Conservation (phyloP, 1,140 invertebrate genomes). For the Spodoptera litura region DNA sequence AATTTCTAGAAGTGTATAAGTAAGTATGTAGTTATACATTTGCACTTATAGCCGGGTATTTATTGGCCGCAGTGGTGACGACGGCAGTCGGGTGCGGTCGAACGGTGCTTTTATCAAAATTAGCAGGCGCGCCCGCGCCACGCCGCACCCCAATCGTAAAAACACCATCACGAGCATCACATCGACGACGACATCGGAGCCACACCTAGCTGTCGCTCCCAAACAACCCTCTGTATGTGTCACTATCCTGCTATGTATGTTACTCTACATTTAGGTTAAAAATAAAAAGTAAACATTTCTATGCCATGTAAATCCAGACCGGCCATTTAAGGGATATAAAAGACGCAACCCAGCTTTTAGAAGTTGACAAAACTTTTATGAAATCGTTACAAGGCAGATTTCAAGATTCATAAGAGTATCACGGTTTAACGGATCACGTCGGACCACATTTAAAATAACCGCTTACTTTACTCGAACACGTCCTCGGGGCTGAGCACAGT, state of each 20-base stretch:
- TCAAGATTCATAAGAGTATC: slow-evolving; percentile 8
- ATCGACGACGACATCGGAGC: slow-evolving; percentile 68
- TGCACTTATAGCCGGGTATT: slow-evolving; percentile 55
- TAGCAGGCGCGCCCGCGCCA: slow-evolving; percentile 78
- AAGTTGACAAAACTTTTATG: slow-evolving; percentile 28
- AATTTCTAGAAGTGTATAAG: neutral
- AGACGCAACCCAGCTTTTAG: slow-evolving; percentile 10
- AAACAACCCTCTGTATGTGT: slow-evolving; percentile 63
- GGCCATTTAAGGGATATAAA: slow-evolving; percentile 41
- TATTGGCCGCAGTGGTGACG: slow-evolving; percentile 62
- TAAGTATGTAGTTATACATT: slow-evolving; percentile 8
- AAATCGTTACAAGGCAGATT: slow-evolving; percentile 39
- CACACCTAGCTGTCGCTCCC: slow-evolving; percentile 79
- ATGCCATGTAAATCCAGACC: slow-evolving; percentile 13
- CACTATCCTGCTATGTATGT: slow-evolving; percentile 43
- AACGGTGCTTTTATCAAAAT: slow-evolving; percentile 84
- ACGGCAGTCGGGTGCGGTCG: slow-evolving; percentile 72
- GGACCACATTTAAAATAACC: slow-evolving; percentile 22
- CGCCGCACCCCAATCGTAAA: slow-evolving; percentile 82
- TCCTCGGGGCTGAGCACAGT: slow-evolving; percentile 18
- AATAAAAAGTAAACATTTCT: slow-evolving; percentile 16
- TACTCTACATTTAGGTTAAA: slow-evolving; percentile 35
- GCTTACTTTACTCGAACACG: slow-evolving; percentile 38
- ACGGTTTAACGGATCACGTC: slow-evolving; percentile 46
- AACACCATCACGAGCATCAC: slow-evolving; percentile 77